These are phyloP conservation scores for Taenaris catops DNA, from an alignment of 2,888 invertebrate genomes.

Conservation along the genomic window DNA sequence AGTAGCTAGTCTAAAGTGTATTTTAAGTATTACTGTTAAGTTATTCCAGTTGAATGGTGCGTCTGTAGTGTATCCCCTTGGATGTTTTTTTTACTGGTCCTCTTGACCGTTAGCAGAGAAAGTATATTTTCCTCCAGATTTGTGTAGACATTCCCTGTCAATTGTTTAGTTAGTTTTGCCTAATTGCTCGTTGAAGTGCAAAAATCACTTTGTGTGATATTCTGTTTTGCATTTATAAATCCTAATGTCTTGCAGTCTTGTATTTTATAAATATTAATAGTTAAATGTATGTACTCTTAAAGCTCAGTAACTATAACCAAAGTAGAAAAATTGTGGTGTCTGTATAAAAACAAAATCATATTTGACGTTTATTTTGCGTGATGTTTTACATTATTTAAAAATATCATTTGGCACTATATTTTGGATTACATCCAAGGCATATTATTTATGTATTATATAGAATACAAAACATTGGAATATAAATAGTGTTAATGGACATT, in stretches of 20 bases:
- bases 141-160: slow-evolving; percentile 48
- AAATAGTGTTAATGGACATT: slow-evolving; percentile 29
- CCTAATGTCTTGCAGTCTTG: no score
- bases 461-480: slow-evolving; percentile 1
- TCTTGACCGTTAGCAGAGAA: slow-evolving; percentile 4
- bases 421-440: no score
- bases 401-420: no score
- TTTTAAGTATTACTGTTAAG: slow-evolving; percentile 70
- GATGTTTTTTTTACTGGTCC: neutral
- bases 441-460: no score
- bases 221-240: slow-evolving; percentile 7
- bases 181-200: slow-evolving; percentile 1
- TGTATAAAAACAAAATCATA: no score
- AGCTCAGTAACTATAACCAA: slow-evolving; percentile 8
- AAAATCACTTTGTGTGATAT: slow-evolving; percentile 7
- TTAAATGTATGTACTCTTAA: slow-evolving; percentile 2
- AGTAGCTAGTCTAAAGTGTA: slow-evolving; percentile 63
- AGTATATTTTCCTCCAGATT: slow-evolving; percentile 28
- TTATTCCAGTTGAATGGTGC: slow-evolving; percentile 68
- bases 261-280: neutral
- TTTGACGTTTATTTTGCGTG: no score
- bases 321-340: no score
- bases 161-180: slow-evolving; percentile 26
- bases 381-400: no score
- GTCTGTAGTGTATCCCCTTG: slow-evolving; percentile 41